Percentiles rank a stretch among this genome's conserved stretches.
Conservation (phyloP, 1,140 invertebrate genomes). For the Drosophila aff. region DNA sequence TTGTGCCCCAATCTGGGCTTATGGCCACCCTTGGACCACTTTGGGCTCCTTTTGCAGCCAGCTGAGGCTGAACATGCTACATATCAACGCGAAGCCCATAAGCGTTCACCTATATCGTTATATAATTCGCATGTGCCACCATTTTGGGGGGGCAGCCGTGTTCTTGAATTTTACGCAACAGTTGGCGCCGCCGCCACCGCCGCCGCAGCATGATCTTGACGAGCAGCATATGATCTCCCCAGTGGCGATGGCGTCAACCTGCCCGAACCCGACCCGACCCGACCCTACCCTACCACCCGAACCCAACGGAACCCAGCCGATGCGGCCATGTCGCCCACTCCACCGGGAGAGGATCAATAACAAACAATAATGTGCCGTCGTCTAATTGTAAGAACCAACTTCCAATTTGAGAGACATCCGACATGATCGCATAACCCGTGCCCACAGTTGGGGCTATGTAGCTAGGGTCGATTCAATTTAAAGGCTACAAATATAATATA, state of each 20-base stretch:
- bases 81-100: constrained; percentile 13
- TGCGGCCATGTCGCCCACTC: constrained; percentile 43
- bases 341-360: constrained; percentile 67
- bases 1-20: background rate
- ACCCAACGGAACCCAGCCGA: constrained; percentile 8
- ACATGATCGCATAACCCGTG: constrained; percentile 58
- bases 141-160: constrained; percentile 43
- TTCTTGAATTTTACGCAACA: constrained; percentile 83
- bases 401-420: constrained; percentile 74
- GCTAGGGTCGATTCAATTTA: background rate
- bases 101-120: constrained; percentile 27
- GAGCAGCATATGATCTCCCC: constrained; percentile 9
- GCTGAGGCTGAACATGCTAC: constrained; percentile 5
- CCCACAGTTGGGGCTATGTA: background rate
- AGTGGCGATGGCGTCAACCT: constrained; percentile 72
- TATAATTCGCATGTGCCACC: constrained; percentile 47
- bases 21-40: constrained; percentile 16
- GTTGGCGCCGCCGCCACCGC: constrained; percentile 61
- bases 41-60: constrained; percentile 37
- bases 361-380: constrained; percentile 56
- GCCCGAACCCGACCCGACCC: constrained; percentile 29
- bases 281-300: background rate
- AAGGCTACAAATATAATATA: too few relatives aligned
- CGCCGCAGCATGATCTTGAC: constrained; percentile 67
- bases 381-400: constrained; percentile 76